Evolutionary conservation across 2,888 invertebrate genomes (phyloP), one percentile per base, ranked within the genome.

Genomic region (Dicranocentrus wangi): DNA sequence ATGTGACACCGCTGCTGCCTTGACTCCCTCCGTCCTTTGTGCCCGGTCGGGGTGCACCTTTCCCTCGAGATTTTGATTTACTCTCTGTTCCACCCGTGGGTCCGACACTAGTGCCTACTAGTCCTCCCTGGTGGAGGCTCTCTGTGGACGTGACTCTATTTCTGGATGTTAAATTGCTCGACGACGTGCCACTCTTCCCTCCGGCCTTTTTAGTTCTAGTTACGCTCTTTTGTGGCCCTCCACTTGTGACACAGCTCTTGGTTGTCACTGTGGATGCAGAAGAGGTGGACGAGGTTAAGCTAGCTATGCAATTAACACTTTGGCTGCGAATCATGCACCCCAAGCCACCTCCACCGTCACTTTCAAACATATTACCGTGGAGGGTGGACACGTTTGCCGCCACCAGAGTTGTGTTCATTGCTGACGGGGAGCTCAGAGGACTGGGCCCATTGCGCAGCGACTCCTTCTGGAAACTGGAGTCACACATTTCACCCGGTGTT

Each of bases 211-310:
- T 68, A 5, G 28, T 17, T 32, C 51, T 17, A 3, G 27, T 27
- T 10, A 66, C 5, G 5, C 65, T 72, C n/a, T 55, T 27, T 25
- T 25, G 17, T 23, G 32, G 63, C 47, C 53, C 65, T 53, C 65
- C 78, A 55, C 58, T 53, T 42, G 71, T 71, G 39, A 71, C 66
- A 66, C 70, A 71, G 58, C 78, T 79, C 55, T 71, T 63, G 58
- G 78, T 51, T 65, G 78, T 79, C 58, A 66, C 75, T 73, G 77
- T 65, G 43, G 80, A 71, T 27, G 71, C 75, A 66, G 79, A 70
- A 61, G 82, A 66, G 25, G 82, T 79, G 53, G 80, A 75, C 21
- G 81, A 81, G 7, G 81, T 70, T 61, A 80, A 63, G 72, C 80
- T 83, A 43, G 80, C 66, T 68, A 77, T 83, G 25, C 78, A 82